A percentile compares a stretch with the other conserved stretches of the same genome.
These are phyloP conservation scores for Erannis defoliaria DNA, from an alignment of 2,888 invertebrate species.

Conservation along the genomic window DNA sequence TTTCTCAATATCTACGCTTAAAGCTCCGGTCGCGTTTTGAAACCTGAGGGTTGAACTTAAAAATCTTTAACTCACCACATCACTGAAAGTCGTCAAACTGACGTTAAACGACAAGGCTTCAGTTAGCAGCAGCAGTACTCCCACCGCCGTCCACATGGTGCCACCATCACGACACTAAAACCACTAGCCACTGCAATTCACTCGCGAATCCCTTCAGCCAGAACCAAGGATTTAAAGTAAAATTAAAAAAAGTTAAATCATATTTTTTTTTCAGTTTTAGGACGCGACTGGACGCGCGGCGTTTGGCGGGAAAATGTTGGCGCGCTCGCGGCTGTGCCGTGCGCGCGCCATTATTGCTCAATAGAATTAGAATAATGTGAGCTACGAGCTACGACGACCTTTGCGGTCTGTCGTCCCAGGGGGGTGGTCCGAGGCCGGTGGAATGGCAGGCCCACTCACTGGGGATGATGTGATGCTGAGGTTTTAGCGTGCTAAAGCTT, in stretches of 20 bases:
- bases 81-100: slow-evolving; percentile 61
- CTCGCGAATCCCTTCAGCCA: slow-evolving; percentile 24
- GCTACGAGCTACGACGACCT: slow-evolving; percentile 53
- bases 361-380: slow-evolving; percentile 63
- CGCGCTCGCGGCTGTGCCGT: slow-evolving; percentile 69
- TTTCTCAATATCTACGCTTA: not conserved
- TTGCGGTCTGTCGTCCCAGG: slow-evolving; percentile 54
- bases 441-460: not conserved
- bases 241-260: slow-evolving; percentile 32
- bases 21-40: not conserved
- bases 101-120: slow-evolving; percentile 66
- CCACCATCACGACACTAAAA: slow-evolving; percentile 54
- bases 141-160: slow-evolving; percentile 74
- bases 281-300: slow-evolving; percentile 67
- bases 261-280: slow-evolving; percentile 52
- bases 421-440: not conserved
- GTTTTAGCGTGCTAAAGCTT: too few species aligned
- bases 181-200: slow-evolving; percentile 42
- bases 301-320: slow-evolving; percentile 81
- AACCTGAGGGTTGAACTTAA: not conserved
- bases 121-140: slow-evolving; percentile 71
- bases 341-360: slow-evolving; percentile 76
- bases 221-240: slow-evolving; percentile 26
- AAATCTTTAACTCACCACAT: slow-evolving; percentile 64
- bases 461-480: slow-evolving; percentile 33